Percentiles rank a stretch among this genome's conserved stretches.
phyloP scores from a whole-genome alignment of 2,888 invertebrate genomes.

The Hypomecis atomaria region DNA sequence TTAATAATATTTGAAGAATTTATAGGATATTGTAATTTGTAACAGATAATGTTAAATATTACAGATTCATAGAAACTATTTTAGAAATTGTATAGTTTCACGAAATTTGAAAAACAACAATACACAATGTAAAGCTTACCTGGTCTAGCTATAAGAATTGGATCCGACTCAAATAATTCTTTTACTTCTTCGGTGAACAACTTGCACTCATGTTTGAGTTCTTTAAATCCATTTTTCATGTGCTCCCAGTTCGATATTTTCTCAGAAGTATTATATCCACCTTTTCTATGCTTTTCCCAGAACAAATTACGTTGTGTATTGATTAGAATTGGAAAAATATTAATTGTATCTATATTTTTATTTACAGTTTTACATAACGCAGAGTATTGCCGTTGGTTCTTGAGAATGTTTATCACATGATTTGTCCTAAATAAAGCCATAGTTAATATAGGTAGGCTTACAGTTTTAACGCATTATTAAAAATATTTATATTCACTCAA shows the following conservation, averaged over 20 bases:
- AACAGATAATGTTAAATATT: no score
- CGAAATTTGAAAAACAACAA: no score
- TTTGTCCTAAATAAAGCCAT: conserved; percentile 52
- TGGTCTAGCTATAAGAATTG: conserved; percentile 80
- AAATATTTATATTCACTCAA: not conserved
- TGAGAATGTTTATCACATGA: conserved; percentile 44
- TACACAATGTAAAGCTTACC: conserved; percentile 60
- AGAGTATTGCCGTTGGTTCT: conserved; percentile 52
- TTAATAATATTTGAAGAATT: no score
- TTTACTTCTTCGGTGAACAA: conserved; percentile 88
- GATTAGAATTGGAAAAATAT: conserved; percentile 45
- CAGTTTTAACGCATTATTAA: conserved; percentile 14
- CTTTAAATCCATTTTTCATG: conserved; percentile 86
- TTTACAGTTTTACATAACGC: conserved; percentile 51
- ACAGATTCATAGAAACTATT: no score
- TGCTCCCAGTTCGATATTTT: conserved; percentile 79
- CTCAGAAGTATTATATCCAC: conserved; percentile 81
- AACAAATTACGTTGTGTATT: conserved; percentile 70
- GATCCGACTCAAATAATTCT: conserved; percentile 87
- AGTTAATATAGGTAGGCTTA: conserved; percentile 16
- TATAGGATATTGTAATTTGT: no score
- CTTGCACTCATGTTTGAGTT: conserved; percentile 87
- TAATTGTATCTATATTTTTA: conserved; percentile 45
- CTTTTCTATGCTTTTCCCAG: conserved; percentile 85
- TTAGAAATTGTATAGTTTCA: no score